Evolutionary conservation across 2,888 invertebrate genomes (phyloP).

Genomic region (Alsophila aescularia): DNA sequence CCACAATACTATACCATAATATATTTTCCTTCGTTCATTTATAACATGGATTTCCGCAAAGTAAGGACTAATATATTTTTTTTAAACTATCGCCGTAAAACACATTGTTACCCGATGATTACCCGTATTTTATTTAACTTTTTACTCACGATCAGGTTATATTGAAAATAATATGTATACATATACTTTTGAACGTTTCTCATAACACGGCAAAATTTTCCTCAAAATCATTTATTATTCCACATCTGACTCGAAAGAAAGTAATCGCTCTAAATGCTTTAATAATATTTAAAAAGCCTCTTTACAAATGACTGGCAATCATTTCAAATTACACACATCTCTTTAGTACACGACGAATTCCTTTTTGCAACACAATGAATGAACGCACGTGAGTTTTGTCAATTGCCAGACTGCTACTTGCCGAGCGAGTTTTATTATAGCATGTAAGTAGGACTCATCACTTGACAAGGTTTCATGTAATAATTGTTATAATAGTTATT

Average conservation of each 20-base stretch:
- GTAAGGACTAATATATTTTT: too few relatives aligned
- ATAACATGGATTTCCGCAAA: too few relatives aligned
- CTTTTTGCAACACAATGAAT: slow-evolving; percentile 54
- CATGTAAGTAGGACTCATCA: slow-evolving; percentile 51
- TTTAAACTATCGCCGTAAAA: too few relatives aligned
- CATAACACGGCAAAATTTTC: too few relatives aligned
- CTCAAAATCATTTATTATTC: slow-evolving; percentile 7
- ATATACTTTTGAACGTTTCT: too few relatives aligned
- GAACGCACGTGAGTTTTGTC: slow-evolving; percentile 56
- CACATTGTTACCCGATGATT: too few relatives aligned
- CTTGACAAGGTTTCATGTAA: slow-evolving; percentile 29
- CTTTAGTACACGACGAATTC: slow-evolving; percentile 42
- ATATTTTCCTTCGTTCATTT: too few relatives aligned
- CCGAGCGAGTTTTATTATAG: slow-evolving; percentile 44
- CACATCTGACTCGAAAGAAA: slow-evolving; percentile 4
- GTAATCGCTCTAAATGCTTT: slow-evolving; percentile 12
- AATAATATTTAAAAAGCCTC: slow-evolving; percentile 48
- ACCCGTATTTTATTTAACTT: too few relatives aligned
- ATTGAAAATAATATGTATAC: too few relatives aligned
- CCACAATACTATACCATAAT: too few relatives aligned
- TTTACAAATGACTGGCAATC: slow-evolving; percentile 59
- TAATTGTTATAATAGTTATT: neutral
- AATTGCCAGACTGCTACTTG: slow-evolving; percentile 62
- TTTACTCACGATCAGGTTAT: too few relatives aligned
- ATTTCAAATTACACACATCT: slow-evolving; percentile 58